Evolutionary conservation across 2,888 invertebrate genomes (phyloP), one percentile per base, ranked within the genome.

Genomic region (Phaedon cochleariae): DNA sequence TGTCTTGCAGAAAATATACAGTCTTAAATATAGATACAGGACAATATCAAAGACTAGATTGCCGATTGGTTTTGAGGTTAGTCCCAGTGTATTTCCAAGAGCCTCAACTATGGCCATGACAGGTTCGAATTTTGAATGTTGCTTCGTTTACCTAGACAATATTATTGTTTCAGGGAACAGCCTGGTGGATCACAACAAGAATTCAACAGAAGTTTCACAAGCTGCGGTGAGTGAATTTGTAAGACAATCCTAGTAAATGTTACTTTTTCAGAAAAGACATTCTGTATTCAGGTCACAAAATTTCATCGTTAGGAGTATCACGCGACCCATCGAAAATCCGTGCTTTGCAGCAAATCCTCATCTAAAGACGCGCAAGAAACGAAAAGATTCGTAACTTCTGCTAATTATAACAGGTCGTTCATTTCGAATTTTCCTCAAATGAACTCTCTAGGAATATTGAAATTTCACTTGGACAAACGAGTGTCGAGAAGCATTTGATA

Each of bases 21-120:
- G 72, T 71, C n/a, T 77, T 77, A 65, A 64, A 64, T 5, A 75
- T 74, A 12, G 68, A 71, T 63, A 55, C 62, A 59, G 74, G 73
- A 21, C 76, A 77, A 51, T 77, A 60, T 59, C 73, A 76, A 67
- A 70, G 70, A 73, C 37, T 29, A 65, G 71, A 57, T 34, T 73
- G 20, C 71, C 70, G 37, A 74, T 77, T 72, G 74, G 76, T 17
- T n/a, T n/a, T n/a, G n/a, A n/a, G n/a, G n/a, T n/a, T n/a, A n/a
- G n/a, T n/a, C n/a, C n/a, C n/a, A n/a, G 71, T 66, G 55, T 67
- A 54, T 75, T 77, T 69, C 75, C 71, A 22, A 59, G 74, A 54
- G 59, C 64, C 18, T 72, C 73, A 69, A 68, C 72, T 9, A 72
- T 74, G 12, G 74, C 74, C 29, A 69, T 74, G 68, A 67, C 73